Evolutionary conservation across 2,797 vertebrate genomes (phyloP), one percentile per base, ranked within the genome.

Genomic region (Brachymystax lenok): DNA sequence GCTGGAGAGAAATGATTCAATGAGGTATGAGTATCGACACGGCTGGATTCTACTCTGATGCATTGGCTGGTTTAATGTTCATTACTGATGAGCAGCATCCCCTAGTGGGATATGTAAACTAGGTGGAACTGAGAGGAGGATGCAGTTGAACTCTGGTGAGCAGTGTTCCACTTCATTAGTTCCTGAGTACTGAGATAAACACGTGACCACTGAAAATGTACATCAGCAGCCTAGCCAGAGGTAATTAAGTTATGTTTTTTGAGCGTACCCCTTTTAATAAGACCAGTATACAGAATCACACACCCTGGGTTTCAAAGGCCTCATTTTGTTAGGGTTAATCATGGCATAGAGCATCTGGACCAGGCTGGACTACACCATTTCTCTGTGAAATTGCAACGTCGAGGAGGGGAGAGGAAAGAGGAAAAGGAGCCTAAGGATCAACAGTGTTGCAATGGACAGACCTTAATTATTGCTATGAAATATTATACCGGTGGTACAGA

Each of bases 161-260:
- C 82, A 79, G 40, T 51, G 89, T 91, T 93, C 87, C 81, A 85
- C 89, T 90, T 90, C 88, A 91, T 91, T 91, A 91, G 77, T 73
- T 83, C 81, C 74, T 74, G 86, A 90, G 81, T 90, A 91, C 91
- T 90, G 88, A 84, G 86, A 80, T 84, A 75, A 89, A 85, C 87
- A 90, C 74, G 85, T 88, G 88, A 88, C 87, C 76, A 69, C 63
- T 80, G 80, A 63, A 90, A 90, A 92, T 92, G 80, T 90, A 86
- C 89, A 89, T 85, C 76, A 71, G 74, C 79, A 69, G 86, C 77
- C 78, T 86, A 88, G 77, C 69, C 81, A 89, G 86, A 89, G 79
- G 85, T 90, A 88, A 92, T 92, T 91, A 91, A 87, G 69, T 30
- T 40, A 70, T 66, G 21, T 73, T 72, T 77, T 79, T 61, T 16